phyloP scores from a whole-genome alignment of 2,113 vertebrate species.

The Mixornis gularis region DNA sequence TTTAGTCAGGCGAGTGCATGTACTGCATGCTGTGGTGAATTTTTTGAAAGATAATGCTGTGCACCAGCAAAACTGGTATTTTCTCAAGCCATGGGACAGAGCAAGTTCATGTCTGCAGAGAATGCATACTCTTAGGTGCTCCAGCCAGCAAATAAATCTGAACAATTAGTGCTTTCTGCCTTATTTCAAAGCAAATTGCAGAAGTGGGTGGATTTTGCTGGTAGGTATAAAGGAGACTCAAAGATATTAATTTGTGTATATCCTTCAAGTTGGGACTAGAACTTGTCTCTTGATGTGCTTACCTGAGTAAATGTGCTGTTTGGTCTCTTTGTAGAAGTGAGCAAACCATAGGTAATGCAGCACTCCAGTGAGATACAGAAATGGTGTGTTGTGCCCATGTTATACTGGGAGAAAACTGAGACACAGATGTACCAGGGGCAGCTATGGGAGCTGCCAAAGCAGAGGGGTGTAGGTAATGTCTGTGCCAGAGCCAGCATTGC shows the following conservation, averaged over 20 bases:
- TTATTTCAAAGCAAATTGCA: slow-evolving; percentile 29
- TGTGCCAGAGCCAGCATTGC: not conserved
- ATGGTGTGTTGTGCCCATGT: not conserved
- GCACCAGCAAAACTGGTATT: not conserved
- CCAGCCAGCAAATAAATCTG: not conserved
- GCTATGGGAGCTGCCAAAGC: not conserved
- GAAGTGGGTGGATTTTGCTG: slow-evolving; percentile 25
- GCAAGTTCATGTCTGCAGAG: not conserved
- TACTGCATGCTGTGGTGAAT: not conserved
- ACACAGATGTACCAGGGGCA: not conserved
- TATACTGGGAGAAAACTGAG: not conserved
- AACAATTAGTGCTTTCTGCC: not conserved
- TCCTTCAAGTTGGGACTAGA: slow-evolving; percentile 10
- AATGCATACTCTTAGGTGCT: not conserved
- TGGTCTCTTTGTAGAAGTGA: not conserved
- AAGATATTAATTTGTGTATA: not conserved
- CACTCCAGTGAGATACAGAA: not conserved
- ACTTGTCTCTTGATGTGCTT: not conserved
- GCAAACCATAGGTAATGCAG: not conserved
- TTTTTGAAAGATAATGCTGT: not conserved
- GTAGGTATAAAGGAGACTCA: not conserved
- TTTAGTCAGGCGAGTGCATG: not conserved
- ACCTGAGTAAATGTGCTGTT: not conserved
- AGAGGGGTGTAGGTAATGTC: not conserved
- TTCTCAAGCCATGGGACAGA: not conserved